These are phyloP conservation scores for Tholera decimalis DNA, from an alignment of 2,888 invertebrate genomes.

Conservation along the genomic window DNA sequence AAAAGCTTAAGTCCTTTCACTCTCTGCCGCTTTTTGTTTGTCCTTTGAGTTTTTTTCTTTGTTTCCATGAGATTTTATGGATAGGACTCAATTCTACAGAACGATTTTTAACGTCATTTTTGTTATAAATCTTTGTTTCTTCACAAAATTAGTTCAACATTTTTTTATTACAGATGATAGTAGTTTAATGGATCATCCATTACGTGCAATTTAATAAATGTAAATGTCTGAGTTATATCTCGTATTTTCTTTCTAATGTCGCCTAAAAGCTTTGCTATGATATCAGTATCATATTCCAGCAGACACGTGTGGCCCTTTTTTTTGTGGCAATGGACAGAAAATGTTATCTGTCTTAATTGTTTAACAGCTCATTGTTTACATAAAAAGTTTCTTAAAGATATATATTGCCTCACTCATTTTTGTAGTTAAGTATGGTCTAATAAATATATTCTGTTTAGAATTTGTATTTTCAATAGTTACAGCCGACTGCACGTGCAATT, in stretches of 20 bases:
- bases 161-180: constrained; percentile 35
- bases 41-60: constrained; percentile 68
- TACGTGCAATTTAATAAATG: constrained; percentile 2
- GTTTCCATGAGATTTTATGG: constrained; percentile 68
- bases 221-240: constrained; percentile 40
- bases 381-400: constrained; percentile 62
- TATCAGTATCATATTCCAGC: constrained; percentile 79
- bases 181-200: constrained; percentile 25
- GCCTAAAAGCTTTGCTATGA: constrained; percentile 72
- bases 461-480: constrained; percentile 56
- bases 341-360: constrained; percentile 86
- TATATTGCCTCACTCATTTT: constrained; percentile 59
- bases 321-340: constrained; percentile 76
- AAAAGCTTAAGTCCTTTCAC: constrained; percentile 75
- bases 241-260: constrained; percentile 52
- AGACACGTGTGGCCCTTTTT: constrained; percentile 81
- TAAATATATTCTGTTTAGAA: constrained; percentile 63
- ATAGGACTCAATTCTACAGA: constrained; percentile 51
- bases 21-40: constrained; percentile 75
- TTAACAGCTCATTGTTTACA: constrained; percentile 80
- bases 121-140: constrained; percentile 12
- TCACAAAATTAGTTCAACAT: constrained; percentile 18
- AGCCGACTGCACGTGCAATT: constrained; percentile 74
- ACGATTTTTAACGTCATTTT: background rate
- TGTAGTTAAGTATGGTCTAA: constrained; percentile 57